Conservation (phyloP, 2,888 invertebrate genomes). For the Emmelina monodactyla region DNA sequence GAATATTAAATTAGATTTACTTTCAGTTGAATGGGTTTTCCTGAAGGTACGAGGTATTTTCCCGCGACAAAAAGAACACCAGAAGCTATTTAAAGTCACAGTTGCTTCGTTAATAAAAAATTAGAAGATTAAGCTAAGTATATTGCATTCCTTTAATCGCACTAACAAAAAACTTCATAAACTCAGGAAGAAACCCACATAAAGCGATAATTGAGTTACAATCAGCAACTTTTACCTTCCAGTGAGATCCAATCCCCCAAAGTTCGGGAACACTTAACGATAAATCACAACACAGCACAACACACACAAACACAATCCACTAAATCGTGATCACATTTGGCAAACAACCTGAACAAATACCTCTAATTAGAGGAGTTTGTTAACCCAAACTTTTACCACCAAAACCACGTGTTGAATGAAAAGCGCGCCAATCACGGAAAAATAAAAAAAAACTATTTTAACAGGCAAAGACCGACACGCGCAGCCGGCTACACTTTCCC, state of each 20-base stretch:
- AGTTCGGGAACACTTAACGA: constrained; percentile 18
- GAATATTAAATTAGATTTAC: too few relatives aligned
- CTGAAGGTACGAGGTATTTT: too few relatives aligned
- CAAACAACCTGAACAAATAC: constrained; percentile 24
- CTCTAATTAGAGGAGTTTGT: constrained; percentile 35
- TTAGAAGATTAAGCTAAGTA: too few relatives aligned
- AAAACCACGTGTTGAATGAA: constrained; percentile 42
- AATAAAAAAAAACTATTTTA: constrained; percentile 30
- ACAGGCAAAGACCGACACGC: constrained; percentile 29
- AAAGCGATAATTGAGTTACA: too few relatives aligned
- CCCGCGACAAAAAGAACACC: too few relatives aligned
- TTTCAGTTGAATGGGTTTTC: too few relatives aligned
- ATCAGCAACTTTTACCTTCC: constrained; percentile 4
- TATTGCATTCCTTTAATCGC: too few relatives aligned
- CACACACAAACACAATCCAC: constrained; percentile 23
- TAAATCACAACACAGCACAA: constrained; percentile 25
- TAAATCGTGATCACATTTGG: constrained; percentile 15
- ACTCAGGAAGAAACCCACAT: too few relatives aligned
- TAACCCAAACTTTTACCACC: constrained; percentile 28
- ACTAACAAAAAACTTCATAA: too few relatives aligned
- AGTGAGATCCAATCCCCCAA: constrained; percentile 18
- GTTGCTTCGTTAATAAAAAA: too few relatives aligned
- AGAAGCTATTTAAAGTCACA: too few relatives aligned
- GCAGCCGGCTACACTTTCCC: constrained; percentile 37
- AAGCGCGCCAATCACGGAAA: constrained; percentile 21